Percentiles rank a stretch among this genome's conserved stretches.
Conservation (phyloP, 1,140 invertebrate genomes). For the Steinernema feltiae region DNA sequence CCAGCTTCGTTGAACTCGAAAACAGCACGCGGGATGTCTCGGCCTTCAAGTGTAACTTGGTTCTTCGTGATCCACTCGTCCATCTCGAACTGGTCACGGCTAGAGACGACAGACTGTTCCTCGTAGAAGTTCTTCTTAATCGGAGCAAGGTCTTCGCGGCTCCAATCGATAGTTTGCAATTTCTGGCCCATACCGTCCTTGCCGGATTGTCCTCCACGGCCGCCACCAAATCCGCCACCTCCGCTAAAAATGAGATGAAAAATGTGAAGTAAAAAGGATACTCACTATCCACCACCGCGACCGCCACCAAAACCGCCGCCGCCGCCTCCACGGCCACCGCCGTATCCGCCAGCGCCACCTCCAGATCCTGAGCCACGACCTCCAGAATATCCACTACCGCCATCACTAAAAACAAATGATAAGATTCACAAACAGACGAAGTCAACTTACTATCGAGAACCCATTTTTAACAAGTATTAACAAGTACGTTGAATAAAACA, state of each 20-base stretch:
- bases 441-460: not conserved
- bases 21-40: constrained; percentile 11
- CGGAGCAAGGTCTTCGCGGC: not conserved
- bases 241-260: too few relatives aligned
- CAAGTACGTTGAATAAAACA: too few relatives aligned
- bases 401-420: not conserved
- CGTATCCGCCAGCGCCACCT: too few relatives aligned
- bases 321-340: not conserved
- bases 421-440: not conserved
- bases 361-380: too few relatives aligned
- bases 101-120: not conserved
- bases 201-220: not conserved
- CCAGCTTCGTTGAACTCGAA: constrained; percentile 22
- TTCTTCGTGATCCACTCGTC: constrained; percentile 16
- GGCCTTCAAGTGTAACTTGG: constrained; percentile 20
- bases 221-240: not conserved
- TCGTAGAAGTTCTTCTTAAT: not conserved
- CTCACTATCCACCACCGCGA: not conserved
- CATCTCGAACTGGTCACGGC: not conserved
- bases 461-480: too few relatives aligned
- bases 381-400: not conserved
- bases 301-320: not conserved
- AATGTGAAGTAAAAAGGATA: too few relatives aligned
- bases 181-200: constrained; percentile 2
- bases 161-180: not conserved